These are phyloP conservation scores for Podarcis lilfordi DNA, from an alignment of 2,797 vertebrate species.

Conservation along the genomic window DNA sequence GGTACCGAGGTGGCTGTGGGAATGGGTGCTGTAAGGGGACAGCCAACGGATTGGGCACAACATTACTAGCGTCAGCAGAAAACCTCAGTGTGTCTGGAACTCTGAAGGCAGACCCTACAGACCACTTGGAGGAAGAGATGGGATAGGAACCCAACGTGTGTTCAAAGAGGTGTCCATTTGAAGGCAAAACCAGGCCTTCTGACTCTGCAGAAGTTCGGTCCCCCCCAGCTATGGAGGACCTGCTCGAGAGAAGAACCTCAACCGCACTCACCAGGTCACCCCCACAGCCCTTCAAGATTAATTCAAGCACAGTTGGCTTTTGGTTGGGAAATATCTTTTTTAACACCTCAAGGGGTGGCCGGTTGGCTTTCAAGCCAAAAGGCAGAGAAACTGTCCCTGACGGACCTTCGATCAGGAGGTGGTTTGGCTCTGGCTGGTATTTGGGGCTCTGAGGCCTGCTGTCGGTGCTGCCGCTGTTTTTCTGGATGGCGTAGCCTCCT, in stretches of 20 bases:
- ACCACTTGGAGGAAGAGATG: conserved; percentile 94
- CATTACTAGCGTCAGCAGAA: conserved; percentile 83
- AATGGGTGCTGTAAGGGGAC: conserved; percentile 93
- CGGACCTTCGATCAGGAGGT: conserved; percentile 90
- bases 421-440: conserved; percentile 84
- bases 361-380: conserved; percentile 90
- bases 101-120: conserved; percentile 94
- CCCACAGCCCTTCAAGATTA: conserved; percentile 93
- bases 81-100: conserved; percentile 93
- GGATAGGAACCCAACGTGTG: conserved; percentile 91
- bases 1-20: conserved; percentile 92
- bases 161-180: conserved; percentile 91
- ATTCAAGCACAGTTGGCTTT: conserved; percentile 92
- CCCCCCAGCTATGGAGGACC: conserved; percentile 74
- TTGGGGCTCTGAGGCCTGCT: conserved; percentile 83
- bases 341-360: conserved; percentile 93
- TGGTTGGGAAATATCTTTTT: conserved; percentile 96
- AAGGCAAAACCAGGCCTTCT: conserved; percentile 85
- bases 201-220: conserved; percentile 81
- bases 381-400: conserved; percentile 91
- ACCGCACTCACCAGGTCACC: conserved; percentile 96
- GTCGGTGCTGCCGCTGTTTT: conserved; percentile 80
- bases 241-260: conserved; percentile 94
- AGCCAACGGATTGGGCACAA: conserved; percentile 83
- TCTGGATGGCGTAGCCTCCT: conserved; percentile 79